Conservation (phyloP, 2,888 invertebrate species). For the Apotomis betuletana region DNA sequence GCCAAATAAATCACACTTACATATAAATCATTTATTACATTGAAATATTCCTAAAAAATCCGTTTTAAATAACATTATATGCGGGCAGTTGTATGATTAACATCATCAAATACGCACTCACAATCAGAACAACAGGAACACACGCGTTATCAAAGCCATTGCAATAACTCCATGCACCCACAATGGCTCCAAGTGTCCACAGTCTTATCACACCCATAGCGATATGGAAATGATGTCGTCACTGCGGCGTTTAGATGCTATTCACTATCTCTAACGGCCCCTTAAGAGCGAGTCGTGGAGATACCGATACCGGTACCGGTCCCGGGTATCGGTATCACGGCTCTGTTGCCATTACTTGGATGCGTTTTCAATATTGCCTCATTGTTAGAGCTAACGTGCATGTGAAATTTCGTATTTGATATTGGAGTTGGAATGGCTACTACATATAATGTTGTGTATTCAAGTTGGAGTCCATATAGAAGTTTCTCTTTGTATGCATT, state of each 20-base stretch:
- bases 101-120: not conserved
- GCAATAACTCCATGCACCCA: conserved; percentile 24
- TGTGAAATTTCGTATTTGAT: conserved; percentile 31
- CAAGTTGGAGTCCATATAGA: too few relatives aligned
- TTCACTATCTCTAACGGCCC: conserved; percentile 68
- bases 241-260: conserved; percentile 58
- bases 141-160: conserved; percentile 28
- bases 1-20: too few relatives aligned
- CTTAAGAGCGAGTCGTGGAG: conserved; percentile 57
- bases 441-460: too few relatives aligned
- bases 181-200: conserved; percentile 26
- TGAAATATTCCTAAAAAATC: too few relatives aligned
- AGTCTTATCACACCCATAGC: conserved; percentile 28
- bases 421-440: not conserved
- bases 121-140: conserved; percentile 5
- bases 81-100: too few relatives aligned
- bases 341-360: conserved; percentile 56
- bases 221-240: conserved; percentile 41
- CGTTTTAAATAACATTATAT: too few relatives aligned
- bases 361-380: conserved; percentile 24
- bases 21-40: too few relatives aligned
- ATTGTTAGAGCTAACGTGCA: conserved; percentile 10
- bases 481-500: too few relatives aligned
- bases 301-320: conserved; percentile 49
- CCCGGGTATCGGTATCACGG: conserved; percentile 55